These are phyloP conservation scores for Cremastobaeus sp. DNA, from an alignment of 2,888 invertebrate genomes.

Conservation along the genomic window DNA sequence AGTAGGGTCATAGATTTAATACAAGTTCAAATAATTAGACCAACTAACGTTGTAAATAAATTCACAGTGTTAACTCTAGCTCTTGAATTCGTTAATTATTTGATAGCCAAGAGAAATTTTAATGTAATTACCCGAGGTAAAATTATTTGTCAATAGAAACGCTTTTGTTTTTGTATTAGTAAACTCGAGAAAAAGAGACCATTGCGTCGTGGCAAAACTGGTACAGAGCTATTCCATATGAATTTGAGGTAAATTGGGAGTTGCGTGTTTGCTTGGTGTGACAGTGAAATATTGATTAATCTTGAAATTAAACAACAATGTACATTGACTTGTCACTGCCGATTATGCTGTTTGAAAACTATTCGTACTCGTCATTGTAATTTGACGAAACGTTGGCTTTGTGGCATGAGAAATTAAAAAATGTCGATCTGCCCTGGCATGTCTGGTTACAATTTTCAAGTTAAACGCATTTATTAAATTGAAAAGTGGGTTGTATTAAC, in stretches of 20 bases:
- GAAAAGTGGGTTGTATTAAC: too few relatives aligned
- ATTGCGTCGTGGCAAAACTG: constrained; percentile 80
- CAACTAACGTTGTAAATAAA: constrained; percentile 40
- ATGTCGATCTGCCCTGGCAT: constrained; percentile 34
- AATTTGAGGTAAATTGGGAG: constrained; percentile 82
- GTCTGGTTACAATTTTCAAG: constrained; percentile 32
- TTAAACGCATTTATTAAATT: too few relatives aligned
- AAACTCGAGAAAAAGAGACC: constrained; percentile 70
- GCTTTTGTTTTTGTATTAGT: constrained; percentile 70
- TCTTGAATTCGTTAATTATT: not conserved
- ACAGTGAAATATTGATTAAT: constrained; percentile 46
- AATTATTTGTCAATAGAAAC: constrained; percentile 45
- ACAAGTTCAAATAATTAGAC: not conserved
- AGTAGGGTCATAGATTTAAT: constrained; percentile 14
- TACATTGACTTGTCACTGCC: constrained; percentile 31
- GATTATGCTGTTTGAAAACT: constrained; percentile 29
- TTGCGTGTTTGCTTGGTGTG: constrained; percentile 58
- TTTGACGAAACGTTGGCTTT: constrained; percentile 46
- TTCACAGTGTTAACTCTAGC: too few relatives aligned
- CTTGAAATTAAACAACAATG: constrained; percentile 24
- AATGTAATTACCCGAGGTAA: constrained; percentile 9
- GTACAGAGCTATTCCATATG: constrained; percentile 89
- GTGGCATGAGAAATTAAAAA: constrained; percentile 47
- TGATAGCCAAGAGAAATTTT: not conserved
- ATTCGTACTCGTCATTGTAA: constrained; percentile 32